Conservation (phyloP, 2,113 vertebrate genomes). For the Nesoenas mayeri region DNA sequence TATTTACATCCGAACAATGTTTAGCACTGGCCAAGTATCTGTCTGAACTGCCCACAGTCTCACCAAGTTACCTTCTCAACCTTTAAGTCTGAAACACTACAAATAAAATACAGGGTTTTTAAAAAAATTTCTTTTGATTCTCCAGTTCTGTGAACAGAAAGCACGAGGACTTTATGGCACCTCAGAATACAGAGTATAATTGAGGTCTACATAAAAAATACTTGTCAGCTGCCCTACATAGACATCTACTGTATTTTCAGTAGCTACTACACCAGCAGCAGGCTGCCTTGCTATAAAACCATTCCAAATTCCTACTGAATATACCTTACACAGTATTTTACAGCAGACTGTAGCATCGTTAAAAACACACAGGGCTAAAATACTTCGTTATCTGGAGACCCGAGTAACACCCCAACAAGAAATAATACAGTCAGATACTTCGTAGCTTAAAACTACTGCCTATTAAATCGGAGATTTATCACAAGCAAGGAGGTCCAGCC, state of each 20-base stretch:
- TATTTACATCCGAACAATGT: fast-evolving
- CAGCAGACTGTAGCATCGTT: background rate
- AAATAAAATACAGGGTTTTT: background rate
- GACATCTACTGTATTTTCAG: slow-evolving; percentile 59
- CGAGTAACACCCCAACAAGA: background rate
- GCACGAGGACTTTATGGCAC: background rate
- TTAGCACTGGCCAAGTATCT: background rate
- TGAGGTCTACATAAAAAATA: background rate
- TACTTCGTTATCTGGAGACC: background rate
- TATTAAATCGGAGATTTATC: background rate
- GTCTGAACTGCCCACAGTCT: background rate
- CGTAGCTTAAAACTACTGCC: background rate
- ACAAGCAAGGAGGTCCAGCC: background rate
- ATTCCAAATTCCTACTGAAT: background rate
- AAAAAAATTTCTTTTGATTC: background rate
- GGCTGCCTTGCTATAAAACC: background rate
- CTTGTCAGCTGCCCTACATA: slow-evolving; percentile 58
- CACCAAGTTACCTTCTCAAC: background rate
- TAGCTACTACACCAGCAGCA: slow-evolving; percentile 18
- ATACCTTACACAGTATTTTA: background rate
- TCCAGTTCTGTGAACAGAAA: background rate
- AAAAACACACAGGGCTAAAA: background rate
- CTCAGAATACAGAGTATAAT: background rate
- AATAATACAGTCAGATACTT: background rate
- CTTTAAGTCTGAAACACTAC: background rate